These are phyloP conservation scores for Helostoma temminkii DNA, from an alignment of 2,797 vertebrate species.

Conservation along the genomic window DNA sequence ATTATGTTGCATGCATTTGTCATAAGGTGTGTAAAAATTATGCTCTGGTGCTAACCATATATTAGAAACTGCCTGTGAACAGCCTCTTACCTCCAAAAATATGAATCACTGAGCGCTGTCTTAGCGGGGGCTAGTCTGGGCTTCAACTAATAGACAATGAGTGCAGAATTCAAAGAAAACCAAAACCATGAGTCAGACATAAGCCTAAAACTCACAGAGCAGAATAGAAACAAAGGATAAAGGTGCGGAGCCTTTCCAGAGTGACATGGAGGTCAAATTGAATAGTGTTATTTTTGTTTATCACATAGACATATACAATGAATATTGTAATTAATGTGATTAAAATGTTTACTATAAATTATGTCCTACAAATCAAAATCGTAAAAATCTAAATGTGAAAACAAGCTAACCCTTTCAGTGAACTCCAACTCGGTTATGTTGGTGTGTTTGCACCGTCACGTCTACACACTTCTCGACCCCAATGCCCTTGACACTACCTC, in stretches of 20 bases:
- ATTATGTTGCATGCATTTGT: neutral
- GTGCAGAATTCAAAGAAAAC: neutral
- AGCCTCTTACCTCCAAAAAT: neutral
- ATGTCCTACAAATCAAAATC: no score
- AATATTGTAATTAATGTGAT: no score
- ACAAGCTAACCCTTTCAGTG: no score
- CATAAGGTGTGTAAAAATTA: neutral
- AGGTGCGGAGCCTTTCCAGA: no score
- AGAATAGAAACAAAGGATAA: no score
- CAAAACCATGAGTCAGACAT: neutral
- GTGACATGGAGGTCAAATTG: no score
- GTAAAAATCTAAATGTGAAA: no score
- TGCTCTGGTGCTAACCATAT: constrained; percentile 14
- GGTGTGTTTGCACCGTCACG: no score
- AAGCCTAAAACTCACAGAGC: constrained; percentile 3
- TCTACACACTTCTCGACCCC: constrained; percentile 26
- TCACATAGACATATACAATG: no score
- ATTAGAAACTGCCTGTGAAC: constrained; percentile 9
- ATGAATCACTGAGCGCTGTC: neutral
- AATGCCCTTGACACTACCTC: constrained; percentile 56
- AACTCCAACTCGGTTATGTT: no score
- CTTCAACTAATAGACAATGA: neutral
- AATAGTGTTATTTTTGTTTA: no score
- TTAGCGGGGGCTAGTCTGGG: neutral
- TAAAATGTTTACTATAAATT: no score